These are phyloP conservation scores for Tinamus guttatus DNA, from an alignment of 2,113 vertebrate species.

Conservation along the genomic window DNA sequence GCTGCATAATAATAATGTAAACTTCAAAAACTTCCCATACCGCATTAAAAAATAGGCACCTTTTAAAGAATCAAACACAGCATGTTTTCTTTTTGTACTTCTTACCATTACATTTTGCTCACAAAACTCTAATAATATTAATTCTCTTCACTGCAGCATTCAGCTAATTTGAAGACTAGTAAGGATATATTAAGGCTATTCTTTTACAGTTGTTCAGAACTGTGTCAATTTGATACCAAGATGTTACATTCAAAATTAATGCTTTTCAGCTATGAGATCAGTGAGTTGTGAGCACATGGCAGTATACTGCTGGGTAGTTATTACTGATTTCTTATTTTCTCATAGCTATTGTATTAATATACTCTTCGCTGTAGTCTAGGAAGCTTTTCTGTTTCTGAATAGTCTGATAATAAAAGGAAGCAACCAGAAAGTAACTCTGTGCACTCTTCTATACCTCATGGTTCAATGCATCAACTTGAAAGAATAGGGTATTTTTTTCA, in stretches of 20 bases:
- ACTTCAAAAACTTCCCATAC: background rate
- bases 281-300: background rate
- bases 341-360: background rate
- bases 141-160: background rate
- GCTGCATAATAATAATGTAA: background rate
- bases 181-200: background rate
- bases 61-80: background rate
- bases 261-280: background rate
- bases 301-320: background rate
- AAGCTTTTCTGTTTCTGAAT: background rate
- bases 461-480: background rate
- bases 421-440: background rate
- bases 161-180: background rate
- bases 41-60: background rate
- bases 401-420: background rate
- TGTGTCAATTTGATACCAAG: background rate
- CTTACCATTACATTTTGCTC: background rate
- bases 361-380: background rate
- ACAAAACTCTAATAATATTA: background rate
- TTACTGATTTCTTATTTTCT: background rate
- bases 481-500: accelerated
- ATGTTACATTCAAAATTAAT: background rate
- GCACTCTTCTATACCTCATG: background rate
- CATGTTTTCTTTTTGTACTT: background rate
- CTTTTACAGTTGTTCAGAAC: background rate